These are phyloP conservation scores for Biston stratarius DNA, from an alignment of 2,888 invertebrate species.

Conservation along the genomic window DNA sequence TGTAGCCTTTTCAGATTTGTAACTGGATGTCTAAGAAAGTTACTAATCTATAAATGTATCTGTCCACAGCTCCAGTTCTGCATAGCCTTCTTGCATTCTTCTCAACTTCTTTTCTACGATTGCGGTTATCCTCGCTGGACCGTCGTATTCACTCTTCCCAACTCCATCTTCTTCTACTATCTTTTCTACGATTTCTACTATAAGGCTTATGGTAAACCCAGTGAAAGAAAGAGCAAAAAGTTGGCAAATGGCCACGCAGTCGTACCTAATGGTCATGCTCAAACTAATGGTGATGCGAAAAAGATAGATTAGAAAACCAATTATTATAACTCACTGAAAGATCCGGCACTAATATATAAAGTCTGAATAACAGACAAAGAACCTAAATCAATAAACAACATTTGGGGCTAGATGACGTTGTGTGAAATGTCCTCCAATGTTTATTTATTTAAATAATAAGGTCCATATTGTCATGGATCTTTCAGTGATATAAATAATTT, in stretches of 20 bases:
- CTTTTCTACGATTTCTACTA: conserved; percentile 97
- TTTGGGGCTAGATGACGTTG: too few species aligned
- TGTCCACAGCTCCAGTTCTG: conserved; percentile 94
- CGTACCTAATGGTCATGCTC: conserved; percentile 44
- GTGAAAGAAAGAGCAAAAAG: conserved; percentile 56
- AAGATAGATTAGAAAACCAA: conserved; percentile 40
- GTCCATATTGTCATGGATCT: not conserved
- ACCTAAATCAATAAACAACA: too few species aligned
- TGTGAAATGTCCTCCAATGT: too few species aligned
- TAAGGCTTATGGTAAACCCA: conserved; percentile 88
- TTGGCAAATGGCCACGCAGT: conserved; percentile 57
- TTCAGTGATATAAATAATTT: conserved; percentile 1
- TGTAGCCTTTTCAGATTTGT: too few species aligned
- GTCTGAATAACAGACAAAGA: too few species aligned
- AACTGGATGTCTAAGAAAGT: not conserved
- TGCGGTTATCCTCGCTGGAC: conserved; percentile 96
- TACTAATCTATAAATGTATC: conserved; percentile 5
- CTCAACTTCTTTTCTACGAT: conserved; percentile 93
- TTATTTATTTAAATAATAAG: not conserved
- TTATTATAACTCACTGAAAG: conserved; percentile 10
- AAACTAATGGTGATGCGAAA: conserved; percentile 48
- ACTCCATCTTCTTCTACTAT: conserved; percentile 97
- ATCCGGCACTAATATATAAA: not conserved
- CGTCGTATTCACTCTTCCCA: conserved; percentile 93
- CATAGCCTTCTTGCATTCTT: conserved; percentile 94